Conservation (phyloP, 2,888 invertebrate species). For the Agrilus mali region DNA sequence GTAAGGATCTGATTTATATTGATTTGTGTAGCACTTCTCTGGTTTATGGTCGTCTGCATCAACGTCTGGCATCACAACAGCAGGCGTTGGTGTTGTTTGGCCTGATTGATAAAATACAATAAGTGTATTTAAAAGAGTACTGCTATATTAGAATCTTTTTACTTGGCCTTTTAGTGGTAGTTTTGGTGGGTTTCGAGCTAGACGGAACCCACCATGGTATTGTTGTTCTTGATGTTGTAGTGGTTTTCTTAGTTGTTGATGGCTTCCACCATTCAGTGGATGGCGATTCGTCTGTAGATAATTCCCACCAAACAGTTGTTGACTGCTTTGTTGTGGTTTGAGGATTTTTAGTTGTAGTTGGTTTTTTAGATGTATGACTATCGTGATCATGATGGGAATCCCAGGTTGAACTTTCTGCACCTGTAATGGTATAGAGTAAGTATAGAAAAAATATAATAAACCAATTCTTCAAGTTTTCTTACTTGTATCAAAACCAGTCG, state of each 20-base stretch:
- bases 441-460: too few species aligned
- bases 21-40: constrained; percentile 33
- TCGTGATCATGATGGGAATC: constrained; percentile 8
- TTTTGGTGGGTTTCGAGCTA: constrained; percentile 13
- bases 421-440: too few species aligned
- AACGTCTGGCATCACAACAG: constrained; percentile 36
- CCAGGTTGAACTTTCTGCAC: too few species aligned
- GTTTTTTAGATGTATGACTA: constrained; percentile 15
- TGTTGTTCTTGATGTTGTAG: constrained; percentile 10
- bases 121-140: constrained; percentile 1
- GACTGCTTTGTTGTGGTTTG: constrained; percentile 13
- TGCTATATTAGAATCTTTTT: constrained; percentile 1
- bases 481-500: constrained; percentile 51
- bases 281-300: constrained; percentile 10
- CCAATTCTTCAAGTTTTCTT: constrained; percentile 4
- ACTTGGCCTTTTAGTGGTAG: constrained; percentile 10
- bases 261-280: background rate
- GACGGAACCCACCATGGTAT: constrained; percentile 18
- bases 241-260: constrained; percentile 9
- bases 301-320: constrained; percentile 11
- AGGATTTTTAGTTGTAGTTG: constrained; percentile 14
- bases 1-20: constrained; percentile 44
- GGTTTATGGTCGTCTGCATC: constrained; percentile 25
- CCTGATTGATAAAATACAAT: constrained; percentile 4
- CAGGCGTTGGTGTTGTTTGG: constrained; percentile 34